Conservation (phyloP, 2,113 vertebrate species). For the Erythrocercus mccallii region DNA sequence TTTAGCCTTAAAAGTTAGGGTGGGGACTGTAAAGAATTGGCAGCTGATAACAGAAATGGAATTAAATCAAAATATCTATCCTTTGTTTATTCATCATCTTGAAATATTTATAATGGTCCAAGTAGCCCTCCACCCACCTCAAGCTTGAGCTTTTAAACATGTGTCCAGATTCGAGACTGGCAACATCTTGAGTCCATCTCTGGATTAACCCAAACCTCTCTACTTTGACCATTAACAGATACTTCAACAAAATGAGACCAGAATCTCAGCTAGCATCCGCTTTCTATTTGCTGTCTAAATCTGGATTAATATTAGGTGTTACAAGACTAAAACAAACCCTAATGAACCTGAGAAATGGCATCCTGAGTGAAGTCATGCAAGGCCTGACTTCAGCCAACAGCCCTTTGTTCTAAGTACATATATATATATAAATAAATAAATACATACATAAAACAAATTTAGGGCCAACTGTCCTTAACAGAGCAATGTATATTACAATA, state of each 20-base stretch:
- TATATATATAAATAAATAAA: neutral
- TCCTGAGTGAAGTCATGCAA: neutral
- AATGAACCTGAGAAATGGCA: neutral
- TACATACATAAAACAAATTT: neutral
- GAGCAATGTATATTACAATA: neutral
- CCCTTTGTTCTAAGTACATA: neutral
- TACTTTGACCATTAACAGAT: neutral
- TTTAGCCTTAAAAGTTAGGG: neutral
- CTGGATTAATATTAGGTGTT: neutral
- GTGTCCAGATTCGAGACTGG: neutral
- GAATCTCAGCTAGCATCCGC: neutral
- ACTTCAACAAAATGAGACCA: neutral
- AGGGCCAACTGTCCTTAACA: neutral
- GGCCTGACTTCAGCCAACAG: neutral
- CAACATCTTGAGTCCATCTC: constrained; percentile 13
- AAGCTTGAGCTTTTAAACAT: neutral
- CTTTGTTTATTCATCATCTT: constrained; percentile 40
- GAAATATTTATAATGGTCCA: constrained; percentile 18
- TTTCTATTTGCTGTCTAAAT: neutral
- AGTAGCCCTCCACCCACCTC: constrained; percentile 21
- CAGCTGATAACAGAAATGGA: constrained; percentile 41
- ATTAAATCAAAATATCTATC: constrained; percentile 37
- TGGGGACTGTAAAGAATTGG: constrained; percentile 32
- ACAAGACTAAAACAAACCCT: neutral
- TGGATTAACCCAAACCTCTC: neutral